Evolutionary conservation across 2,888 invertebrate genomes (phyloP).

Genomic region (Leptinotarsa tumamoca): DNA sequence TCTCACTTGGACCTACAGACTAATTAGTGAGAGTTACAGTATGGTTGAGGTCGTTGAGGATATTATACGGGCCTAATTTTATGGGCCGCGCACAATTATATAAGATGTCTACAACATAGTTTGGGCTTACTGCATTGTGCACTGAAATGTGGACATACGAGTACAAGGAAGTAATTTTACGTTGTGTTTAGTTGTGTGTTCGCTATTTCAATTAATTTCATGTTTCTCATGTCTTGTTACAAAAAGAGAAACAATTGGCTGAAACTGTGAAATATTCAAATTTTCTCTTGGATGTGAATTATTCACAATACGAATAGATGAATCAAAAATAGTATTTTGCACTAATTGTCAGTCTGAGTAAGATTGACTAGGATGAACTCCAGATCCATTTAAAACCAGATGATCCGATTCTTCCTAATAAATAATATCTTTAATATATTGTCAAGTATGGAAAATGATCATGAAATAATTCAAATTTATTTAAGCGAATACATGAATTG

Average conservation of each 20-base stretch:
- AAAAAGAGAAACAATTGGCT: background rate
- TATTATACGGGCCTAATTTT: conserved; percentile 29
- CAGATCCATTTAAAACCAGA: too few species aligned
- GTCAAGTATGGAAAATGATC: too few species aligned
- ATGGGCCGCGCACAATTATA: conserved; percentile 20
- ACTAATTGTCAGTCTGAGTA: too few species aligned
- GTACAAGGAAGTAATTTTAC: background rate
- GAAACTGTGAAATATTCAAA: background rate
- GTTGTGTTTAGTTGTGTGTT: background rate
- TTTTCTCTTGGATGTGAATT: too few species aligned
- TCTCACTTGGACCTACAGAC: conserved; percentile 26
- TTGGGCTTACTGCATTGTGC: background rate
- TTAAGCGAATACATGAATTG: too few species aligned
- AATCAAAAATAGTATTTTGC: too few species aligned
- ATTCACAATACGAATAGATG: too few species aligned
- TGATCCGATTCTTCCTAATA: too few species aligned
- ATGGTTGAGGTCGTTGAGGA: conserved; percentile 18
- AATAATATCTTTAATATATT: too few species aligned
- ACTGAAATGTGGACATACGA: background rate
- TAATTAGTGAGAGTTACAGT: conserved; percentile 31
- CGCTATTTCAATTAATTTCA: background rate
- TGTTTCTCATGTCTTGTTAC: too few species aligned
- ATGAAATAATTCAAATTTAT: too few species aligned
- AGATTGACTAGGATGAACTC: too few species aligned
- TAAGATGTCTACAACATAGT: conserved; percentile 10